These are phyloP conservation scores for Lacanobia oleracea DNA, from an alignment of 2,888 invertebrate genomes.

Conservation along the genomic window DNA sequence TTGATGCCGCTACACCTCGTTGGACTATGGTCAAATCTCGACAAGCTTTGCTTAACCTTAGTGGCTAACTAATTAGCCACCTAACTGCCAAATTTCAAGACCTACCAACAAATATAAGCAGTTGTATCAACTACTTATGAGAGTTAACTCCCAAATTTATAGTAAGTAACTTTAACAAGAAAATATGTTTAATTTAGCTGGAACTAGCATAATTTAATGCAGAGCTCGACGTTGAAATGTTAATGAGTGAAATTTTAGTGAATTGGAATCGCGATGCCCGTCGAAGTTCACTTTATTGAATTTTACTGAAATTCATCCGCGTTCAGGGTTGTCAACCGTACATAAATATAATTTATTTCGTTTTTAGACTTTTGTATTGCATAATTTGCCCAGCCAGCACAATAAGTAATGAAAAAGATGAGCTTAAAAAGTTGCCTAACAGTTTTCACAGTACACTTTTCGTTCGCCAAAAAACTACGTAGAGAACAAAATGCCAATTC, in stretches of 20 bases:
- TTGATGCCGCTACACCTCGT: too few relatives aligned
- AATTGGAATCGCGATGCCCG: conserved; percentile 58
- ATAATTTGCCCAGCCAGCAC: too few relatives aligned
- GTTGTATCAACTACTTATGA: not conserved
- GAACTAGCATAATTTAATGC: conserved; percentile 19
- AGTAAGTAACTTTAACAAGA: not conserved
- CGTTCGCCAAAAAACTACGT: too few relatives aligned
- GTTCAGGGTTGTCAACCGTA: conserved; percentile 51
- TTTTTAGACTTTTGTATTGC: too few relatives aligned
- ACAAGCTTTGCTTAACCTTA: not conserved
- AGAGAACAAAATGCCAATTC: too few relatives aligned
- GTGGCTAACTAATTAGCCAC: too few relatives aligned
- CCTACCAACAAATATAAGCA: not conserved
- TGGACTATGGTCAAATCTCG: not conserved
- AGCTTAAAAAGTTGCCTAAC: not conserved
- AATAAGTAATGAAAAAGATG: not conserved
- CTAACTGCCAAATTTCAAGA: too few relatives aligned
- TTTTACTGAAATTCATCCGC: conserved; percentile 67
- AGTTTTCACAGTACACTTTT: too few relatives aligned
- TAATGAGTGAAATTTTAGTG: conserved; percentile 59
- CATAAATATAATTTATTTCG: not conserved
- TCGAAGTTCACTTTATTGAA: conserved; percentile 63
- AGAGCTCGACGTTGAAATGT: conserved; percentile 16
- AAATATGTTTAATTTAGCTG: conserved; percentile 2
- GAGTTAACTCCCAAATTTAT: not conserved